Evolutionary conservation across 2,888 invertebrate species (phyloP), one percentile per base, ranked within the genome.

Genomic region (Volucella zonaria): DNA sequence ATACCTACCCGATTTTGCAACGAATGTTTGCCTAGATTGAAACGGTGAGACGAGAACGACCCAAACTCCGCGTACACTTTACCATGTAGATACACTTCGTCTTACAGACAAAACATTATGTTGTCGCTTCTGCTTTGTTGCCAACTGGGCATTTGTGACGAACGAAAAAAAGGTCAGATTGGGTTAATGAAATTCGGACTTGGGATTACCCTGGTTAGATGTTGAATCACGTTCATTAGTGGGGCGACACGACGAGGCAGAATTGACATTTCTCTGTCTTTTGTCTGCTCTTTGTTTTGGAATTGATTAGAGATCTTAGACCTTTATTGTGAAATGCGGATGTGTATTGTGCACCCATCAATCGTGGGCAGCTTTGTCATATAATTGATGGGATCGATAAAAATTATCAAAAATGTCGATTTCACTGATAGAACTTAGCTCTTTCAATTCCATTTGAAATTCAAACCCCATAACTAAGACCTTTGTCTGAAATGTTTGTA

Each of bases 131-230:
- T 31, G 31, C 31, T 31, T 31, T 49, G 58, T 51, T 59, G 47
- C 59, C 67, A 75, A 59, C 67, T 15, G 66, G 66, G n/a, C 51
- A 75, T 61, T 76, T 68, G 61, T 76, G 38, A 11, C 52, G n/a
- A 40, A 49, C 15, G 12, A 47, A 4, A 31, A 49, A 38, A 70
- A 58, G 52, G 59, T 58, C 58, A 70, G 49, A 18, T 45, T 51
- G 43, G 76, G 61, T 59, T 56, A 68, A 61, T 52, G 61, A 40
- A 31, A 31, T 31, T 18, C 67, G 14, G 52, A 59, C 45, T 67
- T 67, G 15, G 67, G 45, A 52, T 40, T 76, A 67, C 14, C 45
- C 18, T 6, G 31, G 31, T 31, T 6, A 31, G 31, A 4, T 31
- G 38, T 45, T 76, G 67, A 67, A 54, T 76, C 67, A 61, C 45